Evolutionary conservation across 2,113 vertebrate genomes (phyloP).

Genomic region (Tiliqua scincoides): DNA sequence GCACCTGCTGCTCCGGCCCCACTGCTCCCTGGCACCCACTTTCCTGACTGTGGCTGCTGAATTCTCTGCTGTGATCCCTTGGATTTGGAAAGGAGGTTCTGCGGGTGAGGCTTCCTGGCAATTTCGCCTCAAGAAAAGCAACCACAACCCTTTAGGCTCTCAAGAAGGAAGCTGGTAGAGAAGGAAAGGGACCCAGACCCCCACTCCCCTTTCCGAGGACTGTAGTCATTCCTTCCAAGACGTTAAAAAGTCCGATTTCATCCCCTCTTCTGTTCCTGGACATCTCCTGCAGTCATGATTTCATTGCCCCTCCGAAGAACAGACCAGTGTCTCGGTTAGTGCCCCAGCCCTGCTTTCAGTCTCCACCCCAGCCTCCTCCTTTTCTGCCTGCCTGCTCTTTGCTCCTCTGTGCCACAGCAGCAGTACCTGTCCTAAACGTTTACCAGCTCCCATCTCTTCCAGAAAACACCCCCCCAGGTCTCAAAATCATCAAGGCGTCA

Average conservation of each 20-base stretch:
- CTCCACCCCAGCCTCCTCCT: too few relatives aligned
- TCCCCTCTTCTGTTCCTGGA: neutral
- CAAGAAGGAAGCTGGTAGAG: neutral
- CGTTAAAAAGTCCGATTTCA: neutral
- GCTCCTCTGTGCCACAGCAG: neutral
- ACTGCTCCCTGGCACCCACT: constrained; percentile 64
- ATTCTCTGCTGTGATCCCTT: neutral
- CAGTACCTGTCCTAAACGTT: neutral
- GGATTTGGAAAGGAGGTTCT: neutral
- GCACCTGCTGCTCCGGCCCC: neutral
- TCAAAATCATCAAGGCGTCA: too few relatives aligned
- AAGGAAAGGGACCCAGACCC: neutral
- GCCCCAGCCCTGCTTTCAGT: too few relatives aligned
- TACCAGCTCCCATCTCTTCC: neutral
- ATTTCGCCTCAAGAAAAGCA: neutral
- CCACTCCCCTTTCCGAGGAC: neutral
- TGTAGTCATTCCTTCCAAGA: neutral
- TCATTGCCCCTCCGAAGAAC: neutral
- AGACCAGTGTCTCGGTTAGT: too few relatives aligned
- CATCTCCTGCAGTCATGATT: neutral
- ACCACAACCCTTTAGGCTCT: neutral
- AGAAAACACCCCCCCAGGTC: neutral
- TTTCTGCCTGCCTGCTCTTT: too few relatives aligned
- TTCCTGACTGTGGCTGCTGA: constrained; percentile 32
- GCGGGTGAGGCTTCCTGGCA: neutral